Evolutionary conservation across 2,797 vertebrate genomes (phyloP).

Genomic region (Psittacula echo): DNA sequence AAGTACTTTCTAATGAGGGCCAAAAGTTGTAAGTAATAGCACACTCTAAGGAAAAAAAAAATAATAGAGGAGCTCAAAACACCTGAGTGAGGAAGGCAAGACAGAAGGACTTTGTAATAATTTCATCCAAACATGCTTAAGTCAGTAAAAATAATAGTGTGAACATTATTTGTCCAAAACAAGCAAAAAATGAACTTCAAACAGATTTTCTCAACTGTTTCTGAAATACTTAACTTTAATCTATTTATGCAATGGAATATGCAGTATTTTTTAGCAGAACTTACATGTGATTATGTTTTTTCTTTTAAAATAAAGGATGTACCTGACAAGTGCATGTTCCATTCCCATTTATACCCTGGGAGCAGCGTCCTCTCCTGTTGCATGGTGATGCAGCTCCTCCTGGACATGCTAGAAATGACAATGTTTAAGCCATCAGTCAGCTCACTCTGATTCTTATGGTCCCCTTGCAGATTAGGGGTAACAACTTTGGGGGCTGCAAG

Average conservation of each 20-base stretch:
- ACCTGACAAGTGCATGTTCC: constrained; percentile 91
- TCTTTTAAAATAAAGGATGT: background rate
- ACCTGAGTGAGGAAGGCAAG: background rate
- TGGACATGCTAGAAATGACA: constrained; percentile 84
- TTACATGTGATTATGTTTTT: background rate
- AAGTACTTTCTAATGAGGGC: background rate
- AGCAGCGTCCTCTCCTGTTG: constrained; percentile 82
- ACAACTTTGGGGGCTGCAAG: background rate
- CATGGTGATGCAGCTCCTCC: constrained; percentile 82
- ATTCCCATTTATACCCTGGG: constrained; percentile 84
- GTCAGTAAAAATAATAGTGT: background rate
- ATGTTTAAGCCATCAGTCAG: background rate
- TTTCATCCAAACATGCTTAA: rapidly evolving
- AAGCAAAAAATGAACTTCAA: background rate
- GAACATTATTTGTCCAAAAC: background rate
- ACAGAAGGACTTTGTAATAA: background rate
- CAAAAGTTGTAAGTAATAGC: background rate
- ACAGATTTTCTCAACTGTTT: background rate
- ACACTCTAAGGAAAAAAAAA: background rate
- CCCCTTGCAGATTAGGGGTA: background rate
- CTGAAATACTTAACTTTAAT: background rate
- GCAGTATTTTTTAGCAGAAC: background rate
- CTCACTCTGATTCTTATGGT: background rate
- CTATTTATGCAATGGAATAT: too few relatives aligned
- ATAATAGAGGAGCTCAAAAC: background rate